phyloP scores from a whole-genome alignment of 2,888 invertebrate species.

The Fragum whitleyi region DNA sequence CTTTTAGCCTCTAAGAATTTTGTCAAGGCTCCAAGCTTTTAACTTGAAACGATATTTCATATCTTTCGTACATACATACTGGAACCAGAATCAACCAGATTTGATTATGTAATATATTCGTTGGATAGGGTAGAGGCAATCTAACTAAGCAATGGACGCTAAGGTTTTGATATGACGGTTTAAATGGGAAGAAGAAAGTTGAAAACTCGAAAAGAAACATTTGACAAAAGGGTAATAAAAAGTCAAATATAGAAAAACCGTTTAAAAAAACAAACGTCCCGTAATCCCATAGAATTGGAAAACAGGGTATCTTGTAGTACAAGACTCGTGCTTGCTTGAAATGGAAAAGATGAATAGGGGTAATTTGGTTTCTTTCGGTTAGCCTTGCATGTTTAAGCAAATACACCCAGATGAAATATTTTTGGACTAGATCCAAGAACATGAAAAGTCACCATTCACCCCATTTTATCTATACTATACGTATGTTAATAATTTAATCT shows the following conservation, averaged over 20 bases:
- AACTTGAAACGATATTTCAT: no score
- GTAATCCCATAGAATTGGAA: neutral
- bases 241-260: neutral
- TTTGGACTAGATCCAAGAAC: no score
- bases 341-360: no score
- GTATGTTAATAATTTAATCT: constrained; percentile 8
- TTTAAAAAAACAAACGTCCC: neutral
- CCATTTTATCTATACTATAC: no score
- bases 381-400: no score
- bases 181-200: neutral
- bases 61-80: no score
- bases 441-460: no score
- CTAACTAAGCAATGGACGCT: constrained; percentile 8
- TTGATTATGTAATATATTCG: constrained; percentile 28
- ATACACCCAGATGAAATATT: no score
- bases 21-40: no score
- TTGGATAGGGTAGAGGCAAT: constrained; percentile 7
- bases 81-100: neutral
- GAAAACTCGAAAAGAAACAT: neutral
- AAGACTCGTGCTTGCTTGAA: neutral
- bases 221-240: neutral
- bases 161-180: constrained; percentile 9
- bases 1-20: no score
- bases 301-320: neutral
- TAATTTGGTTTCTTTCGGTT: no score